A percentile compares a stretch with the other conserved stretches of the same genome.
Evolutionary conservation across 2,888 invertebrate genomes (phyloP).

Genomic region (Tenthredo amoena): DNA sequence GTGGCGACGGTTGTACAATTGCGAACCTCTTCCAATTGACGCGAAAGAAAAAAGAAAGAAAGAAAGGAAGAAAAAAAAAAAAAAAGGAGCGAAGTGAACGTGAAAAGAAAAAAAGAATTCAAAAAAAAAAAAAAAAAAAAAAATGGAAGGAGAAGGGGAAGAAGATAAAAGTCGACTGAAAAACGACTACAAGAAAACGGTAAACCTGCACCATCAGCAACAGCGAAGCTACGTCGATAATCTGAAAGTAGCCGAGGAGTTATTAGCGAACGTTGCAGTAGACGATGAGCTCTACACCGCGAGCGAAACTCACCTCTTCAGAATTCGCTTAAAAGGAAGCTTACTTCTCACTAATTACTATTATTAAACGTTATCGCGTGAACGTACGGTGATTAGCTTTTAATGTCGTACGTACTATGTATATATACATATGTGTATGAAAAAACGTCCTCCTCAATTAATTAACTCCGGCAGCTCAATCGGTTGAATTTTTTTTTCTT

Average conservation of each 20-base stretch:
- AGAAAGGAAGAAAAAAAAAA: not conserved
- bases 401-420: not conserved
- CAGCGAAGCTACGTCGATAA: conserved; percentile 14
- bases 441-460: not conserved
- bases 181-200: conserved; percentile 12
- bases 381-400: conserved; percentile 5
- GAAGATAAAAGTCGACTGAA: not conserved
- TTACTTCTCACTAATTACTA: conserved; percentile 31
- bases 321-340: conserved; percentile 21
- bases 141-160: not conserved
- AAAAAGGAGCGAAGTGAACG: not conserved
- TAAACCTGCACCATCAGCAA: not conserved
- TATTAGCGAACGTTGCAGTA: conserved; percentile 20
- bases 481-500: not conserved
- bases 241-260: conserved; percentile 2
- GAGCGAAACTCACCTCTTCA: not conserved
- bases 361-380: conserved; percentile 37
- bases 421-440: not conserved
- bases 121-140: not conserved
- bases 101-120: not conserved
- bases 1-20: not conserved
- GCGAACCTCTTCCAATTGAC: not conserved
- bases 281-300: not conserved
- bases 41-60: not conserved
- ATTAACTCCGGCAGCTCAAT: not conserved